These are phyloP conservation scores for Melangyna quadrimaculata DNA, from an alignment of 2,888 invertebrate species.

Conservation along the genomic window DNA sequence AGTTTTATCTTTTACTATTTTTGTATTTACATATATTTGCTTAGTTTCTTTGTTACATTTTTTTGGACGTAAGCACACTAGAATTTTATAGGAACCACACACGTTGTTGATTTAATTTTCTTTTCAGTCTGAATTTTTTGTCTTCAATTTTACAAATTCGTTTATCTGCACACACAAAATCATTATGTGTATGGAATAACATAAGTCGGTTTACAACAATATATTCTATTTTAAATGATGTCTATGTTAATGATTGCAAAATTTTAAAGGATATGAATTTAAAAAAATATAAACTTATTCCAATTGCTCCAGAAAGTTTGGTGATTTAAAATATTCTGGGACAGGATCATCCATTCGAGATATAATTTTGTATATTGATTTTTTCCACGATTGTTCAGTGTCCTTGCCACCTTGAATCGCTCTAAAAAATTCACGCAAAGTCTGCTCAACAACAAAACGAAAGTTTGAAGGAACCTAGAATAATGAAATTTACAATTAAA, in stretches of 20 bases:
- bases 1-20: constrained; percentile 51
- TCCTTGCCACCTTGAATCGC: constrained; percentile 98
- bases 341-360: constrained; percentile 99
- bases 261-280: not conserved
- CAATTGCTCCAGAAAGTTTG: constrained; percentile 99
- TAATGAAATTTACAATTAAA: not conserved
- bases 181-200: constrained; percentile 23
- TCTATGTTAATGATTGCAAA: constrained; percentile 11
- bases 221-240: constrained; percentile 14
- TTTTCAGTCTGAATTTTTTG: constrained; percentile 70
- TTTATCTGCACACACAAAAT: constrained; percentile 33
- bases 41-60: constrained; percentile 68
- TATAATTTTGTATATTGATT: constrained; percentile 99
- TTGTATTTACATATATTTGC: constrained; percentile 69
- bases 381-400: constrained; percentile 99
- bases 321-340: constrained; percentile 99
- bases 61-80: constrained; percentile 77
- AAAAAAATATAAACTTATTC: constrained; percentile 84
- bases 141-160: constrained; percentile 62
- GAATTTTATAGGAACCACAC: constrained; percentile 76
- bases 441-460: constrained; percentile 98
- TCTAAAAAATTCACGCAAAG: constrained; percentile 99
- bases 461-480: constrained; percentile 93
- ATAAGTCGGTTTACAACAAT: constrained; percentile 23
- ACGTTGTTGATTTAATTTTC: constrained; percentile 73